Base-by-base conservation (phyloP, 2,797 vertebrate genomes). In the Yasuhikotakia modesta region DNA sequence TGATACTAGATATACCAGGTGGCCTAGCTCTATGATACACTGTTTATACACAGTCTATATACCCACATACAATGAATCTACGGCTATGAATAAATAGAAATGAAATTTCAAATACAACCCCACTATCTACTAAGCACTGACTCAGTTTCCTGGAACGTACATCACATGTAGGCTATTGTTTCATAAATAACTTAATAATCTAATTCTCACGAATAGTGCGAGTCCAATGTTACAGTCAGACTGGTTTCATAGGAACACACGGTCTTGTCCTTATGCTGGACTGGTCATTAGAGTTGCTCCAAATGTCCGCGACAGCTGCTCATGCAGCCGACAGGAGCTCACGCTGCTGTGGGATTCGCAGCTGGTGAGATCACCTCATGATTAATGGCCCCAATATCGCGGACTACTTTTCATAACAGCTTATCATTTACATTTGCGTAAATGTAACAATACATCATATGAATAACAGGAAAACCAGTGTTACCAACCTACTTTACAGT, bases 261-360 rank as follows among this genome's bases (percentile, higher is more conserved):
- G 46, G 55, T 19, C 30, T 48, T 11, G 43, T 61, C 66, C 66
- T 10, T 60, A 46, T 50, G 65, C 35, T 60, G 14, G 45, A 35
- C 57, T 21, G 57, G 55, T 74, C 46, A 65, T 75, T 39, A 39
- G 7, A 32, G 50, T 64, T 52, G 12, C 46, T 39, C 58, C 58
- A 70, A 70, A 70, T 78, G 76, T 78, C 30, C 70, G 76, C 35
- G 48, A 70, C 76, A 78, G 76, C 76, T 70, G 76, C 67, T 71
- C 32, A 16, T 13, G 19, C 32, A 32, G 55, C 65, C 27, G 57
- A 70, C 50, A 39, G 35, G 67, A 70, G 55, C 75, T 70, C 67
- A 13, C 19, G 65, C 65, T 60, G 73, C 32, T 67, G 52, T 46
- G 68, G 30, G 66, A 76, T 69, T 70, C 66, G 58, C 76, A 78